Conservation (phyloP, 1,140 invertebrate genomes). For the Branchinecta lynchi region DNA sequence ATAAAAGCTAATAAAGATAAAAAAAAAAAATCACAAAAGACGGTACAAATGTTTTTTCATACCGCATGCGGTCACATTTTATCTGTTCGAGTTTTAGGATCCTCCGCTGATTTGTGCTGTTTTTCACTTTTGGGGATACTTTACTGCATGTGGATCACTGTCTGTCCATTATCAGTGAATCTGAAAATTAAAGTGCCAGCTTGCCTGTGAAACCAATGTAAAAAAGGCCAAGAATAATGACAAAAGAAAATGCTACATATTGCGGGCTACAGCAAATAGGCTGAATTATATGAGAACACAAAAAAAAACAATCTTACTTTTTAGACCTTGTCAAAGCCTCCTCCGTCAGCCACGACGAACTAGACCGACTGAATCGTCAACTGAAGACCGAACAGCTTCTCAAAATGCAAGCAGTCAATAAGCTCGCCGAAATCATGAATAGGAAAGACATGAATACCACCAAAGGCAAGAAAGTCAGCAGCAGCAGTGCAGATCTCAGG, state of each 20-base stretch:
- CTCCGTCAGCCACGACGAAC: constrained; percentile 44
- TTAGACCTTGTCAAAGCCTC: constrained; percentile 22
- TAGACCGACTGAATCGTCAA: constrained; percentile 66
- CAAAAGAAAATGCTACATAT: constrained; percentile 15
- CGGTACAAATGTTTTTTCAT: no score
- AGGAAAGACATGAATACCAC: constrained; percentile 47
- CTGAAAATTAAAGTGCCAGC: no score
- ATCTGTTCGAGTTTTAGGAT: no score
- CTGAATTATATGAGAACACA: no score
- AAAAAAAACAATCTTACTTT: constrained; percentile 7
- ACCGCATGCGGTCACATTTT: no score
- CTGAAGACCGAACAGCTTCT: constrained; percentile 73
- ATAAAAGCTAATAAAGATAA: no score
- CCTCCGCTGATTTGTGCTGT: no score
- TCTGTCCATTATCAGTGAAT: no score
- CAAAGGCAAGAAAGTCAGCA: constrained; percentile 46
- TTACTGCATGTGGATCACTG: no score
- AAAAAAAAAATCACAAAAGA: no score
- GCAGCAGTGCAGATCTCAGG: constrained; percentile 53
- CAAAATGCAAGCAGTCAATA: constrained; percentile 87
- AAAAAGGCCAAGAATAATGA: constrained; percentile 13
- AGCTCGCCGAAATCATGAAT: constrained; percentile 92
- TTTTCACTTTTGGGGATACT: no score
- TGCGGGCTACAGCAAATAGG: neutral
- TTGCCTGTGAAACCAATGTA: no score